Percentiles rank a stretch among this genome's conserved stretches.
Evolutionary conservation across 2,888 invertebrate genomes (phyloP).

Genomic region (Pseudeuparius sepicola): DNA sequence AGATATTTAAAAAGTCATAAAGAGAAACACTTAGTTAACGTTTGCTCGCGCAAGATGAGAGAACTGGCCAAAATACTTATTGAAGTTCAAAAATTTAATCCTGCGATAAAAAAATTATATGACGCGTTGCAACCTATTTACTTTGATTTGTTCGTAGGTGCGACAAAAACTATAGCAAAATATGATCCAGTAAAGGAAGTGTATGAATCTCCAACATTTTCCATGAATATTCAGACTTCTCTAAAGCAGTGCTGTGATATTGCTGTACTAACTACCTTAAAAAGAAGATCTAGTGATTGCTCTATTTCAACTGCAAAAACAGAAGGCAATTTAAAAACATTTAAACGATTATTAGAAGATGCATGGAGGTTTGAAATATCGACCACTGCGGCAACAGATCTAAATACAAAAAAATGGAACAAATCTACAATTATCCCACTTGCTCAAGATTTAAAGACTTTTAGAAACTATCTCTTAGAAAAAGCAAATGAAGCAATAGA

Average conservation of each 20-base stretch:
- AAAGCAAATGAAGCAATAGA: constrained; percentile 9
- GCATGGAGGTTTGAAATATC: constrained; percentile 19
- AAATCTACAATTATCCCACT: constrained; percentile 21
- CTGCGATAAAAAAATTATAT: constrained; percentile 18
- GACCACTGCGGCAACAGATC: constrained; percentile 14
- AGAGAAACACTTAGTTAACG: constrained; percentile 24
- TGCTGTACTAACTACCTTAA: constrained; percentile 17
- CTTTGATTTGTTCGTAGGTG: constrained; percentile 18
- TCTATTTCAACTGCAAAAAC: constrained; percentile 14
- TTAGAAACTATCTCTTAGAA: constrained; percentile 15
- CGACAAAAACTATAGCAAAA: constrained; percentile 19
- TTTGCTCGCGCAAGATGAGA: too few relatives aligned
- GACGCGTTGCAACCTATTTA: constrained; percentile 18
- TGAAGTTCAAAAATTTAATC: constrained; percentile 17
- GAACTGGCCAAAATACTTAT: constrained; percentile 18
- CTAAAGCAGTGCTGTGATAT: too few relatives aligned
- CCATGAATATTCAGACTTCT: too few relatives aligned
- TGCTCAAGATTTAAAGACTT: constrained; percentile 20
- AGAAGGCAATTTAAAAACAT: constrained; percentile 23
- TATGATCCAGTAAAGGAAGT: constrained; percentile 20
- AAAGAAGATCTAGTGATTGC: constrained; percentile 9
- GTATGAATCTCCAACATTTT: too few relatives aligned
- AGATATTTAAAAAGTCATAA: constrained; percentile 21
- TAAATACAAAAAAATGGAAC: constrained; percentile 23
- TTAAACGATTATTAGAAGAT: constrained; percentile 19